A percentile compares a stretch with the other conserved stretches of the same genome.
These are phyloP conservation scores for Nipponacmea schrenckii DNA, from an alignment of 2,888 invertebrate genomes.

Conservation along the genomic window DNA sequence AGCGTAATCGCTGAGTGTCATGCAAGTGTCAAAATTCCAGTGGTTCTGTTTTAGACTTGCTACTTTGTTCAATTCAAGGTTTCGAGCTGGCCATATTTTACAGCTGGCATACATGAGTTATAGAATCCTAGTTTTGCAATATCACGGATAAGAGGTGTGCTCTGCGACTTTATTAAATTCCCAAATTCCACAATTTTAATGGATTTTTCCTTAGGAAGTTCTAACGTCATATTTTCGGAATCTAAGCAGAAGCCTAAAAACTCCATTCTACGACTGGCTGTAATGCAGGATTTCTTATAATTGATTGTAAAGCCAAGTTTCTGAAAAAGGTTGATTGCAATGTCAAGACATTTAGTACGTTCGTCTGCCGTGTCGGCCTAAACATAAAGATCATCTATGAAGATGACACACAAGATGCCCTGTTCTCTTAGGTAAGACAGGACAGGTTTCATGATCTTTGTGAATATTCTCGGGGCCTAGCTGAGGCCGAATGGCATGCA, in stretches of 20 bases:
- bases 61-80: too few relatives aligned
- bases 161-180: too few relatives aligned
- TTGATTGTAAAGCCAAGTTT: neutral
- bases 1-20: too few relatives aligned
- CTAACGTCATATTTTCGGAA: constrained; percentile 11
- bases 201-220: too few relatives aligned
- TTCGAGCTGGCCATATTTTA: too few relatives aligned
- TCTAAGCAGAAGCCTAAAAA: constrained; percentile 17
- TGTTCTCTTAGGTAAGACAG: neutral
- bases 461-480: neutral
- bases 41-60: too few relatives aligned
- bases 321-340: neutral
- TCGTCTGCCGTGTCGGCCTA: neutral
- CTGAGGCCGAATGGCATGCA: neutral
- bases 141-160: too few relatives aligned
- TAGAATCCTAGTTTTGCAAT: too few relatives aligned
- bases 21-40: too few relatives aligned
- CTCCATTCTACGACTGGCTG: neutral
- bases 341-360: neutral
- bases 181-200: too few relatives aligned
- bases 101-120: too few relatives aligned
- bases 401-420: neutral
- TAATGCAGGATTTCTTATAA: neutral
- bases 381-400: neutral
- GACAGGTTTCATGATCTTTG: neutral